Evolutionary conservation across 2,113 vertebrate genomes (phyloP).

Genomic region (Mandrillus leucophaeus): DNA sequence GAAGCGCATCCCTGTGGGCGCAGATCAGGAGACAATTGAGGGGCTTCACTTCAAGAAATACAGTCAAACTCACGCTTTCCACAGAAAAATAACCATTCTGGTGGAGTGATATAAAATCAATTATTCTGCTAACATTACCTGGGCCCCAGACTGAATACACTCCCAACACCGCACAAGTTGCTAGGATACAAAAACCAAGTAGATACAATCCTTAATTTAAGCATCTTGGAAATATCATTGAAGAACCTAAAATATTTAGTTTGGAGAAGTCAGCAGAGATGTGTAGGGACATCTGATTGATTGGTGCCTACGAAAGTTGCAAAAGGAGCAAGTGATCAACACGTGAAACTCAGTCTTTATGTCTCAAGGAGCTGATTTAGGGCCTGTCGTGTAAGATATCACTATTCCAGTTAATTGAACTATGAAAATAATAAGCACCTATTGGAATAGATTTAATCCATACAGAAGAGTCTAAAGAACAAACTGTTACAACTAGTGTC

Average conservation of each 20-base stretch:
- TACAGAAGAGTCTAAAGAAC: background rate
- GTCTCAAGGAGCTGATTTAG: background rate
- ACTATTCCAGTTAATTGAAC: background rate
- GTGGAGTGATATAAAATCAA: background rate
- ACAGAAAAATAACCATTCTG: too few species aligned
- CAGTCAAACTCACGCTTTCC: background rate
- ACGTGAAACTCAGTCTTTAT: background rate
- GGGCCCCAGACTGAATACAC: background rate
- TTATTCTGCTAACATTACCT: background rate
- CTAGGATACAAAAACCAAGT: too few species aligned
- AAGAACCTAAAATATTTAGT: background rate
- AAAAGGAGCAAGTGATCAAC: background rate
- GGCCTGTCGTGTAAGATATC: background rate
- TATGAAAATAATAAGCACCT: background rate
- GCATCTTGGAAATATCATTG: background rate
- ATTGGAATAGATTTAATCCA: background rate
- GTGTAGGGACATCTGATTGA: background rate
- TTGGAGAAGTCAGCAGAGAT: background rate
- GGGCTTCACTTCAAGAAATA: background rate
- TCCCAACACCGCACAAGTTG: accelerated
- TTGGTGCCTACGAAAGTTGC: accelerated
- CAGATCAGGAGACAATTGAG: background rate
- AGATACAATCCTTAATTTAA: background rate
- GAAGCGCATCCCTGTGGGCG: too few species aligned
- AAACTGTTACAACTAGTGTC: background rate